A percentile compares a stretch with the other conserved stretches of the same genome.
Evolutionary conservation across 92 coral and sea anemone genomes (phyloP).

Genomic region (Bergia sp.): DNA sequence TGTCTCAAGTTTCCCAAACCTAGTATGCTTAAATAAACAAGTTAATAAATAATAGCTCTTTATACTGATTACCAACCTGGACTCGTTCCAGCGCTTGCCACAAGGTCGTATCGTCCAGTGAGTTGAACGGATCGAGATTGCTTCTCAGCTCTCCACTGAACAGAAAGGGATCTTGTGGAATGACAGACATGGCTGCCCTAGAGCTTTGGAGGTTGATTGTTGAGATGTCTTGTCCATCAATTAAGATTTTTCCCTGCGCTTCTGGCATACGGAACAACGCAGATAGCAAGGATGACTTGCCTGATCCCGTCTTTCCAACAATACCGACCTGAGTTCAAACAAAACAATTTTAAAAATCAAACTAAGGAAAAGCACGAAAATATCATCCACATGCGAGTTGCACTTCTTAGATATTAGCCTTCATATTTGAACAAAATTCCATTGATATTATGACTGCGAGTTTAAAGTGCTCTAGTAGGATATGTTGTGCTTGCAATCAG

Average conservation of each 20-base stretch:
- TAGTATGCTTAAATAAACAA: background rate
- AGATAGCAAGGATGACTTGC: constrained; percentile 32
- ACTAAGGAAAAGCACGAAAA: background rate
- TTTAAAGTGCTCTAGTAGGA: too few relatives aligned
- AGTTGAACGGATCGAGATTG: constrained; percentile 24
- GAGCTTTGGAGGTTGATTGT: constrained; percentile 23
- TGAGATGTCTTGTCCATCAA: constrained; percentile 40
- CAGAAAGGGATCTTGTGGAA: constrained; percentile 33
- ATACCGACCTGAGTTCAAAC: constrained; percentile 24
- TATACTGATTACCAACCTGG: background rate
- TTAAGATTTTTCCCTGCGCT: constrained; percentile 23
- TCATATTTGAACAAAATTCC: too few relatives aligned
- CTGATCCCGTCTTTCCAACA: constrained; percentile 41
- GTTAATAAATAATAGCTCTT: background rate
- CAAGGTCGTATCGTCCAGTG: constrained; percentile 15
- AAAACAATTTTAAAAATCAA: background rate
- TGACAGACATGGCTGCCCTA: constrained; percentile 29
- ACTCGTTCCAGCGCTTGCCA: constrained; percentile 41
- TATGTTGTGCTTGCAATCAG: too few relatives aligned
- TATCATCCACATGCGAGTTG: background rate
- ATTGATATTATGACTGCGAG: too few relatives aligned
- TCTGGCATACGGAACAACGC: constrained; percentile 34
- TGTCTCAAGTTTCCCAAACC: too few relatives aligned
- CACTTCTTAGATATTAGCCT: background rate
- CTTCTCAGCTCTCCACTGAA: constrained; percentile 33